Conservation (phyloP, 1,140 invertebrate species). For the Lerema accius region DNA sequence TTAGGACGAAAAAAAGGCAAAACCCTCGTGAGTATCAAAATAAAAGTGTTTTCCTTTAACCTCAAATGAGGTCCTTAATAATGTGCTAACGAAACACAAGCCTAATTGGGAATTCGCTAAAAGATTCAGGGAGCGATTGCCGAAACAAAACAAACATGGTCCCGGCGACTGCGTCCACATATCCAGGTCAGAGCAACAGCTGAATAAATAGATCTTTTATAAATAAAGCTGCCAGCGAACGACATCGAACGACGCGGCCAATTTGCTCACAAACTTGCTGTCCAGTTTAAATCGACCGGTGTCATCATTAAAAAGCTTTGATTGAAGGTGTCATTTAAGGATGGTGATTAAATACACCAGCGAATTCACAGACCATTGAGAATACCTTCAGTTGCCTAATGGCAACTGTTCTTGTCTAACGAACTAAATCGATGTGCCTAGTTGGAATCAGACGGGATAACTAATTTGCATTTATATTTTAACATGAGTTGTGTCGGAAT, state of each 20-base stretch:
- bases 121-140: constrained; percentile 21
- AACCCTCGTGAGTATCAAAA: too few species aligned
- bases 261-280: constrained; percentile 52
- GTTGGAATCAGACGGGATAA: constrained; percentile 4
- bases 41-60: background rate
- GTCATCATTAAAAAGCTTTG: constrained; percentile 6
- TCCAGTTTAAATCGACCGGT: constrained; percentile 30
- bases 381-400: background rate
- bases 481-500: background rate
- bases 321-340: constrained; percentile 22
- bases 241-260: constrained; percentile 41
- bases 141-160: constrained; percentile 41
- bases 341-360: constrained; percentile 4
- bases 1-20: too few species aligned
- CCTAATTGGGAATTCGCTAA: constrained; percentile 29
- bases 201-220: constrained; percentile 79
- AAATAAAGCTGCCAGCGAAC: constrained; percentile 63
- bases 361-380: constrained; percentile 2
- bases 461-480: constrained; percentile 1
- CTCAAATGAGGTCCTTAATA: constrained; percentile 12
- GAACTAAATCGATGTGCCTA: constrained; percentile 1
- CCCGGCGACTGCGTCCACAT: constrained; percentile 45
- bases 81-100: constrained; percentile 15
- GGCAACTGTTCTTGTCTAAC: background rate
- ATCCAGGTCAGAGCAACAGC: constrained; percentile 73